phyloP scores from a whole-genome alignment of 2,888 invertebrate species.

The Cybosia mesomella region DNA sequence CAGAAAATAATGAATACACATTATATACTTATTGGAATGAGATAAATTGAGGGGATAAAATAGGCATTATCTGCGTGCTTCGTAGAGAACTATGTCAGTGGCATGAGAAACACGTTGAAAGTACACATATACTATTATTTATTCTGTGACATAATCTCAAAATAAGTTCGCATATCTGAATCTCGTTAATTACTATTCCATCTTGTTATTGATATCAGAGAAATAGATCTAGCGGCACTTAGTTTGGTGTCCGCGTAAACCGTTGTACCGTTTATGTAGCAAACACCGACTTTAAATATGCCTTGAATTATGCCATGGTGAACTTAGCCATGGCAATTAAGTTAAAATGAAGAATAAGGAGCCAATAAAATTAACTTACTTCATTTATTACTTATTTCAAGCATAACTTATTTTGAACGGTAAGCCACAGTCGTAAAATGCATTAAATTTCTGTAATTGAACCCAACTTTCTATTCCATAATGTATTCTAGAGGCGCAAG shows the following conservation, averaged over 20 bases:
- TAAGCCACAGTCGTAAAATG: not conserved
- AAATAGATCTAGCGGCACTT: not conserved
- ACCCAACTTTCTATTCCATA: not conserved
- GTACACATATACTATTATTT: too few species aligned
- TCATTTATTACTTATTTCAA: not conserved
- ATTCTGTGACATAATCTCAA: too few species aligned
- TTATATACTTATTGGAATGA: too few species aligned
- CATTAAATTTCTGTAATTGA: not conserved
- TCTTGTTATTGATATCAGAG: too few species aligned
- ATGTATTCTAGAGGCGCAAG: slow-evolving; percentile 1
- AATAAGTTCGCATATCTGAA: too few species aligned
- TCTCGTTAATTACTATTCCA: too few species aligned
- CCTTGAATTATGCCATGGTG: not conserved
- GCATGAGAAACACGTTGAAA: too few species aligned
- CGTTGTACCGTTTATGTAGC: too few species aligned
- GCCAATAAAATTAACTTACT: not conserved
- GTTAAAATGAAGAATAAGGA: not conserved
- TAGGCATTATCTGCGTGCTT: too few species aligned
- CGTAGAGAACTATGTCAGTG: too few species aligned
- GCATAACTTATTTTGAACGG: not conserved
- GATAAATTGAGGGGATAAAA: too few species aligned
- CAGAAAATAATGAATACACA: too few species aligned
- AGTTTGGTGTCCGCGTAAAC: not conserved
- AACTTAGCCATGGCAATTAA: not conserved
- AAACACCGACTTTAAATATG: not conserved